These are phyloP conservation scores for Sceloporus undulatus DNA, from an alignment of 2,113 vertebrate species.

Conservation along the genomic window DNA sequence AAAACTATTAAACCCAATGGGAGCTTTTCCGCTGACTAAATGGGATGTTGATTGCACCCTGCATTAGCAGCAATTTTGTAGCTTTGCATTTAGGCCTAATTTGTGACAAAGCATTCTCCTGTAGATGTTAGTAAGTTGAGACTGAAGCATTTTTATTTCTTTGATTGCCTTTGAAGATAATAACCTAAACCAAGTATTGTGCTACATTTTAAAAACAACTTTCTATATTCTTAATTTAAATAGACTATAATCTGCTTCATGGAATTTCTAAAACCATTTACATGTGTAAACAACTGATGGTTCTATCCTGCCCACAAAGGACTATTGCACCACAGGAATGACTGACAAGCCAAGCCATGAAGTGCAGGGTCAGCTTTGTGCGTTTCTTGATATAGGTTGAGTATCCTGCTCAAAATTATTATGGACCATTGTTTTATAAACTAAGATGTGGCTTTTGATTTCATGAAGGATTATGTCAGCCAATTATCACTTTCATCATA, in stretches of 20 bases:
- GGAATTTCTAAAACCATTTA: neutral
- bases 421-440: neutral
- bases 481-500: conserved; percentile 30
- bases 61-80: conserved; percentile 4
- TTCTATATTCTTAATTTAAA: neutral
- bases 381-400: neutral
- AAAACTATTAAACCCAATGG: conserved; percentile 29
- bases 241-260: neutral
- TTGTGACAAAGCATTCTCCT: conserved; percentile 10
- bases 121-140: neutral
- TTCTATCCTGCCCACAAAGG: neutral
- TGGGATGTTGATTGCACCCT: conserved; percentile 20
- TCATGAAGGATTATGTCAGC: conserved; percentile 5
- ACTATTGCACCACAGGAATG: too few species aligned
- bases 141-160: neutral
- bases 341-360: neutral
- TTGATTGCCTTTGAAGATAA: conserved; percentile 5
- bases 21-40: conserved; percentile 5
- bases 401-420: too few species aligned
- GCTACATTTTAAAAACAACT: neutral
- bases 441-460: neutral
- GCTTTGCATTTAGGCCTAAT: neutral
- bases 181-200: neutral
- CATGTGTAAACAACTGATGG: neutral
- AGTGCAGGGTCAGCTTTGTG: neutral